Conservation (phyloP, 2,113 vertebrate genomes). For the Connochaetes taurinus region DNA sequence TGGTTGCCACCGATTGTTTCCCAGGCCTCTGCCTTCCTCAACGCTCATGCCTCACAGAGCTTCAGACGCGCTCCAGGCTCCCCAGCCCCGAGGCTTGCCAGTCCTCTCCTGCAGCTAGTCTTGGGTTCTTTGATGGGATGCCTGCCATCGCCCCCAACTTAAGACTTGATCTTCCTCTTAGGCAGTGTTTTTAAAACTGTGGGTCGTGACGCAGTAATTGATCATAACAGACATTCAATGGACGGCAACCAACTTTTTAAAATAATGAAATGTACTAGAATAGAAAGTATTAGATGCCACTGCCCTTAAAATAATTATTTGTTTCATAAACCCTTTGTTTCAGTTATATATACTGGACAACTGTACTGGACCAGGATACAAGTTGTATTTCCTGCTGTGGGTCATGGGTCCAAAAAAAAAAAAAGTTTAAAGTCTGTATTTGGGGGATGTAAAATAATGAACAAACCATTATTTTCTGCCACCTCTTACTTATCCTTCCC, state of each 20-base stretch:
- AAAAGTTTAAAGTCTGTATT: not conserved
- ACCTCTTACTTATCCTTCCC: not conserved
- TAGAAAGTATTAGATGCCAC: not conserved
- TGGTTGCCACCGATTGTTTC: not conserved
- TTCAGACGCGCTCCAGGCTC: not conserved
- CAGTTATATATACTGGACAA: not conserved
- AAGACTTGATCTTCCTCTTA: not conserved
- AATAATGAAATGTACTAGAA: not conserved
- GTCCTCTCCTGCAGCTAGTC: not conserved
- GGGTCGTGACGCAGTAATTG: not conserved
- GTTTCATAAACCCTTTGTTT: conserved; percentile 2
- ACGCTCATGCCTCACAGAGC: not conserved
- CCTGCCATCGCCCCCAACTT: not conserved
- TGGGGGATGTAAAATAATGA: not conserved
- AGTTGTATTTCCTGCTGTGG: not conserved
- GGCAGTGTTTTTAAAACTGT: not conserved
- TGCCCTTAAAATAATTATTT: not conserved
- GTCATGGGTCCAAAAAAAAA: not conserved
- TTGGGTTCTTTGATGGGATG: not conserved
- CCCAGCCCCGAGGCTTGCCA: not conserved
- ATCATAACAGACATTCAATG: not conserved
- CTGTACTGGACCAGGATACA: not conserved
- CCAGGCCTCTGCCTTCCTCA: not conserved
- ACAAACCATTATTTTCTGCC: not conserved
- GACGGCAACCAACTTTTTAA: not conserved